A percentile compares a stretch with the other conserved stretches of the same genome.
Evolutionary conservation across 1,140 invertebrate species (phyloP).

Genomic region (Drosophila sechellia): DNA sequence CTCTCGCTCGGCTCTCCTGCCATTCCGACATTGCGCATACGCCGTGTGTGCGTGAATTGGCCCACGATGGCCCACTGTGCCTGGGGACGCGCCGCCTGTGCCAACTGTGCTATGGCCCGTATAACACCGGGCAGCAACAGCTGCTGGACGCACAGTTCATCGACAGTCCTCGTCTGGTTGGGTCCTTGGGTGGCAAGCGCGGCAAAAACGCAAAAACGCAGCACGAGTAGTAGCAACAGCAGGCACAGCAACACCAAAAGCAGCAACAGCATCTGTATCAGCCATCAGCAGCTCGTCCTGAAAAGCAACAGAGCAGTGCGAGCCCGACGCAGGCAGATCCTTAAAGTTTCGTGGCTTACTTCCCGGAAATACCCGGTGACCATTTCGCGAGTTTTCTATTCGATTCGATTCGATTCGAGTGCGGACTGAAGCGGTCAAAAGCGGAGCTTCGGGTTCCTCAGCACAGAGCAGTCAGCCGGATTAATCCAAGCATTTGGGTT

Average conservation of each 20-base stretch:
- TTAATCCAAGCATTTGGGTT: slow-evolving; percentile 70
- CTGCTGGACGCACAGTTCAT: slow-evolving; percentile 76
- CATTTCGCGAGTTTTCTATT: slow-evolving; percentile 25
- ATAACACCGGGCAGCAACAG: slow-evolving; percentile 69
- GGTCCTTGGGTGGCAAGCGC: slow-evolving; percentile 57
- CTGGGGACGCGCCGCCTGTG: slow-evolving; percentile 1
- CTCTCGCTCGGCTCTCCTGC: slow-evolving; percentile 13
- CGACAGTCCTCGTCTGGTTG: slow-evolving; percentile 72
- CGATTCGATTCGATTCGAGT: not conserved
- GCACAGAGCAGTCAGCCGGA: slow-evolving; percentile 25
- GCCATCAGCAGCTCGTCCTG: slow-evolving; percentile 11
- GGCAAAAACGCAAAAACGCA: slow-evolving; percentile 34
- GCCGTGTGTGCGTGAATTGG: slow-evolving; percentile 60
- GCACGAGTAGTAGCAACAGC: slow-evolving; percentile 5
- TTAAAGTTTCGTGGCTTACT: slow-evolving; percentile 14
- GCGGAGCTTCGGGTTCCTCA: slow-evolving; percentile 37
- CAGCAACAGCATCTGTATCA: slow-evolving; percentile 28
- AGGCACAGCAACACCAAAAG: slow-evolving; percentile 27
- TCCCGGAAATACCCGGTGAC: slow-evolving; percentile 10
- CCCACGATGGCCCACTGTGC: slow-evolving; percentile 58
- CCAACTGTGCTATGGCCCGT: slow-evolving; percentile 56
- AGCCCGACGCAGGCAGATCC: slow-evolving; percentile 10
- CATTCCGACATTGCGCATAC: slow-evolving; percentile 66
- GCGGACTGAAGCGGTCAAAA: slow-evolving; percentile 4
- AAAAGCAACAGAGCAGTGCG: slow-evolving; percentile 20